Percentiles rank a stretch among this genome's conserved stretches.
phyloP scores from a whole-genome alignment of 2,113 vertebrate species.

The Burhinus bistriatus region DNA sequence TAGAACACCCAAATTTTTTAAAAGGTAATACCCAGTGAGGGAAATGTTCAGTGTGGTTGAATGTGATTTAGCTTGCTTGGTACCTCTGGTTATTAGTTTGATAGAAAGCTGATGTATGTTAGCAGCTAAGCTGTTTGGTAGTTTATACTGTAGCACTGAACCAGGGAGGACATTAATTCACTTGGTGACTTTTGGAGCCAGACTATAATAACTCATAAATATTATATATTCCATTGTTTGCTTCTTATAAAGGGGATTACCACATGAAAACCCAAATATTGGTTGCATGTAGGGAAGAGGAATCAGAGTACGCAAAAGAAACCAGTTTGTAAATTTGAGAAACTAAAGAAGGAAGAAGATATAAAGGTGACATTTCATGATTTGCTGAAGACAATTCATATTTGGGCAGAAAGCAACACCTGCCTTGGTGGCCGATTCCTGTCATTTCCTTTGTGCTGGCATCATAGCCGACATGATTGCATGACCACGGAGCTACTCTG shows the following conservation, averaged over 20 bases:
- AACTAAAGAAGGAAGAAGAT: not conserved
- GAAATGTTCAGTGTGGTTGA: not conserved
- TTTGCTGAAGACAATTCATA: not conserved
- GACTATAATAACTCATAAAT: slow-evolving; percentile 33
- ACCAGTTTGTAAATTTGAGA: not conserved
- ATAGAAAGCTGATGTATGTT: not conserved
- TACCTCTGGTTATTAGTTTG: not conserved
- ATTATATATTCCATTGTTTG: slow-evolving; percentile 40
- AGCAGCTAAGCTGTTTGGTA: not conserved
- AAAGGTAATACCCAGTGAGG: not conserved
- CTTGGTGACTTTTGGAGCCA: not conserved
- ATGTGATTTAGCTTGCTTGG: not conserved
- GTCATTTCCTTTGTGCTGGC: not conserved
- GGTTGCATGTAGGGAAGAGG: not conserved
- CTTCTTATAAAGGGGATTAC: slow-evolving; percentile 14
- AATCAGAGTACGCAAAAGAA: not conserved
- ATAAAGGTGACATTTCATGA: not conserved
- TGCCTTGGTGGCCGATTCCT: not conserved
- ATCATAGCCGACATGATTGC: fast-evolving
- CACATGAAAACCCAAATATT: not conserved
- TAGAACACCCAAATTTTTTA: not conserved
- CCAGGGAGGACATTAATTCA: slow-evolving; percentile 30
- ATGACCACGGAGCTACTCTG: not conserved
- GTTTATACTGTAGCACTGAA: not conserved
- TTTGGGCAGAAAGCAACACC: not conserved